These are phyloP conservation scores for Schizopygopsis pylzovi DNA, from an alignment of 2,797 vertebrate species.

Conservation along the genomic window DNA sequence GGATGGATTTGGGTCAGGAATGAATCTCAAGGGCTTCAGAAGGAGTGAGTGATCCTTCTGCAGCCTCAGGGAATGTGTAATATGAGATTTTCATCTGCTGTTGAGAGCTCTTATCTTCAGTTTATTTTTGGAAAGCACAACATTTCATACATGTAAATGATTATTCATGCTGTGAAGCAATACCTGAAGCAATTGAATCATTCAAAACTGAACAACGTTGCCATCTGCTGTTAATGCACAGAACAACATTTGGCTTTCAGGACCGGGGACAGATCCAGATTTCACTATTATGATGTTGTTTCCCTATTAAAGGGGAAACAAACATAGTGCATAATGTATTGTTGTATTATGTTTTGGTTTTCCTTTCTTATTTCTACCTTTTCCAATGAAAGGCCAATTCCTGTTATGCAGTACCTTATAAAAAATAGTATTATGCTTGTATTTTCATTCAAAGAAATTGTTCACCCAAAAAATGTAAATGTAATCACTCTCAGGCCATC, in stretches of 20 bases:
- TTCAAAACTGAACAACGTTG: background rate
- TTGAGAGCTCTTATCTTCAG: background rate
- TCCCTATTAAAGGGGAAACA: background rate
- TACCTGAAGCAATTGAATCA: slow-evolving; percentile 1
- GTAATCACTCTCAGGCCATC: background rate
- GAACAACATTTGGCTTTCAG: background rate
- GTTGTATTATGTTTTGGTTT: background rate
- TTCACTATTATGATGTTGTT: background rate
- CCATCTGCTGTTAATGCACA: slow-evolving; percentile 16
- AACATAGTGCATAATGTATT: background rate
- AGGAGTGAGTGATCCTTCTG: slow-evolving; percentile 4
- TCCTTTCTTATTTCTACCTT: background rate
- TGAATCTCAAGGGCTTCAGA: slow-evolving; percentile 15
- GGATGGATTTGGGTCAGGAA: slow-evolving; percentile 32
- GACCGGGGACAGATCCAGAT: background rate
- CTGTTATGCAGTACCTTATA: background rate
- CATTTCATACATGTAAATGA: slow-evolving; percentile 16
- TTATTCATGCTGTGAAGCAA: slow-evolving; percentile 15
- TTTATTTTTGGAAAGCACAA: slow-evolving; percentile 20
- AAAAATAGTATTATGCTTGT: background rate
- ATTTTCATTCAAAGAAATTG: background rate
- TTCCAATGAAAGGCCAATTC: background rate
- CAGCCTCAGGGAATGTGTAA: slow-evolving; percentile 16
- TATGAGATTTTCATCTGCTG: slow-evolving; percentile 12
- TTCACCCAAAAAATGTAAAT: background rate